These are phyloP conservation scores for Mobula birostris DNA, from an alignment of 2,113 vertebrate species.

Conservation along the genomic window DNA sequence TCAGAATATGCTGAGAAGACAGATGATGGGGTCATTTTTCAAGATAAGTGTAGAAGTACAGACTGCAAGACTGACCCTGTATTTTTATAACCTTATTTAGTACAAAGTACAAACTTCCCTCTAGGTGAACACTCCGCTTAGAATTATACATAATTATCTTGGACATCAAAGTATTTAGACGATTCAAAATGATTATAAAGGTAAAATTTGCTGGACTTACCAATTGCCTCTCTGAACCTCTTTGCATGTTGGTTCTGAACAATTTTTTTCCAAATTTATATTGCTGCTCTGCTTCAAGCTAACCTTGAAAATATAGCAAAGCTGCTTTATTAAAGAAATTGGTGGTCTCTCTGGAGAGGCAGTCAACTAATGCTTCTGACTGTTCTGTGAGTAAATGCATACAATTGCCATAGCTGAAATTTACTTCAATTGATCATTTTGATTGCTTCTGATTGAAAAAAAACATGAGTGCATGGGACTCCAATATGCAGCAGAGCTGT, in stretches of 20 bases:
- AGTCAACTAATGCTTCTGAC: not conserved
- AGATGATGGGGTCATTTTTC: not conserved
- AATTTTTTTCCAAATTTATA: not conserved
- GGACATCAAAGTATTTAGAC: not conserved
- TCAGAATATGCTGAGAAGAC: not conserved
- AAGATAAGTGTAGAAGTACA: not conserved
- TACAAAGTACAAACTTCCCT: not conserved
- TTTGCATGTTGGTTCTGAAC: too few relatives aligned
- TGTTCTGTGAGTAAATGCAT: not conserved
- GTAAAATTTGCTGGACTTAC: too few relatives aligned
- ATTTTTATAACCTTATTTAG: not conserved
- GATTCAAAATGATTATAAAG: not conserved
- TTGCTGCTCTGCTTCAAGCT: not conserved
- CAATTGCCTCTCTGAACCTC: too few relatives aligned
- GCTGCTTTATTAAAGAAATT: not conserved
- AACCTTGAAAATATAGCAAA: not conserved
- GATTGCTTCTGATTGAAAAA: not conserved
- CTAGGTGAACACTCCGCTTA: not conserved
- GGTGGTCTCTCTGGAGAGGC: not conserved
- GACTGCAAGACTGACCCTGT: not conserved
- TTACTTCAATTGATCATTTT: not conserved
- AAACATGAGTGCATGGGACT: not conserved
- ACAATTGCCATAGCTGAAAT: not conserved
- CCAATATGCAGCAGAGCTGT: not conserved
- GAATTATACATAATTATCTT: not conserved